These are phyloP conservation scores for Choloepus didactylus DNA, from an alignment of 2,797 vertebrate species.

Conservation along the genomic window DNA sequence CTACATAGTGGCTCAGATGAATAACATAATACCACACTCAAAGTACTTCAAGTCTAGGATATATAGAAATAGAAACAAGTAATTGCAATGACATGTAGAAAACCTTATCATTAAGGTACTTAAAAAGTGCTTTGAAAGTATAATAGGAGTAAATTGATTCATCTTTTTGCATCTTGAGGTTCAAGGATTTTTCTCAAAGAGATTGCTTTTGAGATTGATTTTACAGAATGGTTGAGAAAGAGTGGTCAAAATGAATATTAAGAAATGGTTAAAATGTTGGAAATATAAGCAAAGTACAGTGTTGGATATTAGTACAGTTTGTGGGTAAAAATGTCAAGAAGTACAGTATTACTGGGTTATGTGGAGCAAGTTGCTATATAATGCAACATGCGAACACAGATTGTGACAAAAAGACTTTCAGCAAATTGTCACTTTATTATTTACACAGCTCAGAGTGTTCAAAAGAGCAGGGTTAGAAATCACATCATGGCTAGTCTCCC, in stretches of 20 bases:
- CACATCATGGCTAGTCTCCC: no score
- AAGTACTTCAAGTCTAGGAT: background rate
- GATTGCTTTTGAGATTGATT: background rate
- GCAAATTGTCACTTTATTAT: no score
- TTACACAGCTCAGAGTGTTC: no score
- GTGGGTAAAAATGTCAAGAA: background rate
- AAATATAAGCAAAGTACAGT: background rate
- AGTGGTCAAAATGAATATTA: background rate
- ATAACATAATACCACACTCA: background rate
- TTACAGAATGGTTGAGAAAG: background rate
- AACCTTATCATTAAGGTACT: background rate
- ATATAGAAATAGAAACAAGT: slow-evolving; percentile 10
- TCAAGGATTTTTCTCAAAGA: slow-evolving; percentile 24
- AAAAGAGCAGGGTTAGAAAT: no score
- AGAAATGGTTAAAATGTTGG: background rate
- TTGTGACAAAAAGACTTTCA: no score
- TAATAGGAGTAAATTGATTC: background rate
- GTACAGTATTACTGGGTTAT: background rate
- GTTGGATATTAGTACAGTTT: background rate
- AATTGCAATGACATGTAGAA: background rate
- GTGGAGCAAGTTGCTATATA: no score
- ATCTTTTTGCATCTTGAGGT: background rate
- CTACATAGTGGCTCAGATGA: background rate
- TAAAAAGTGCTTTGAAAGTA: background rate
- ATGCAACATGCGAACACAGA: no score